These are phyloP conservation scores for Agriopis marginaria DNA, from an alignment of 2,888 invertebrate species.

Conservation along the genomic window DNA sequence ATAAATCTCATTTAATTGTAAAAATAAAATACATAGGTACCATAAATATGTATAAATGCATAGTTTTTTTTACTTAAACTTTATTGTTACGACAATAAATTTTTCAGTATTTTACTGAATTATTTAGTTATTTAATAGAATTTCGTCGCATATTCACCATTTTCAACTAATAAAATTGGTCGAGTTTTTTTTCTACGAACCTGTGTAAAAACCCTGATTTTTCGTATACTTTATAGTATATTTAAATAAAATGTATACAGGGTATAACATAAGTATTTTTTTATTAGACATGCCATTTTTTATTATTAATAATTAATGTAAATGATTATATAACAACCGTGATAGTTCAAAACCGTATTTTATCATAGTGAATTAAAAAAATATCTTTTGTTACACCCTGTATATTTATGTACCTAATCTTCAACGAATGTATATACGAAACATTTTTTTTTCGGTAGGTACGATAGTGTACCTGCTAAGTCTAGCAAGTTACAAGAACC, in stretches of 20 bases:
- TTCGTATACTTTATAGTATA: constrained; percentile 21
- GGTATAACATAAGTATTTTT: neutral
- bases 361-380: no score
- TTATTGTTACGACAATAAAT: neutral
- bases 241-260: constrained; percentile 2
- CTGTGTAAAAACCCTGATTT: constrained; percentile 25
- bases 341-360: no score
- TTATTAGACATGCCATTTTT: neutral
- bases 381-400: neutral
- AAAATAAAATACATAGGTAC: neutral
- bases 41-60: neutral
- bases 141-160: constrained; percentile 24
- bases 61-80: neutral
- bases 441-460: neutral
- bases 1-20: neutral
- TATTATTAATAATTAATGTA: no score
- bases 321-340: no score
- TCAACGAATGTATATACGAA: constrained; percentile 5
- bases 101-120: neutral
- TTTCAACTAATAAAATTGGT: constrained; percentile 27
- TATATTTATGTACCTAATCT: neutral
- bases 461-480: neutral
- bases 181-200: constrained; percentile 19
- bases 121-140: constrained; percentile 1
- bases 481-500: neutral